A percentile compares a stretch with the other conserved stretches of the same genome.
Conservation (phyloP, 2,113 vertebrate species). For the Grammomys dolichurus region DNA sequence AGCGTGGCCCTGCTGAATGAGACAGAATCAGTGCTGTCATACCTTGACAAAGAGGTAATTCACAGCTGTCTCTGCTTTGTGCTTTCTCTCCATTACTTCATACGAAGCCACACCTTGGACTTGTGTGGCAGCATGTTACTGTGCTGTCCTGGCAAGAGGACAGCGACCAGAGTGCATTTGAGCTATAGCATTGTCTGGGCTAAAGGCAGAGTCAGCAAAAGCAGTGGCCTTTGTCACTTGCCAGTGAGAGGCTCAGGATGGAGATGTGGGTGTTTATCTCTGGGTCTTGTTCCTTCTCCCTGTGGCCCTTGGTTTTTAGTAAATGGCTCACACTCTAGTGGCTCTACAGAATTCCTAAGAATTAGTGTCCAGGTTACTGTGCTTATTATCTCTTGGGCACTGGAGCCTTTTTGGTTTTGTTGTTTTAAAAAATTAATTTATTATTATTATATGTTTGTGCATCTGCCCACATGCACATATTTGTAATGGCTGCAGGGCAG, state of each 20-base stretch:
- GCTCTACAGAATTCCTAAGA: not conserved
- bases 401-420: not conserved
- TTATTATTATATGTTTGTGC: too few relatives aligned
- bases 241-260: not conserved
- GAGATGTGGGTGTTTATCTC: conserved; percentile 10
- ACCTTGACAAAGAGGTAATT: conserved; percentile 98
- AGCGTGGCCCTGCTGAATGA: conserved; percentile 97
- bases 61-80: not conserved
- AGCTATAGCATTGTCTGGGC: conserved; percentile 9
- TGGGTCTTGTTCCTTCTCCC: not conserved
- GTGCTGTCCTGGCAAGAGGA: not conserved
- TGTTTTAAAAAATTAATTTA: not conserved
- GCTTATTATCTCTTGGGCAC: not conserved
- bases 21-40: conserved; percentile 96
- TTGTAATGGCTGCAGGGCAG: not conserved
- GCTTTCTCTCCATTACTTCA: not conserved
- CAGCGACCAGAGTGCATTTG: not conserved
- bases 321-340: not conserved
- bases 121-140: not conserved
- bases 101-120: not conserved
- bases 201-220: conserved; percentile 28
- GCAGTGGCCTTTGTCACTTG: not conserved
- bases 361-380: not conserved
- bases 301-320: not conserved
- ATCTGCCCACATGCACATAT: too few relatives aligned